Evolutionary conservation across 2,797 vertebrate genomes (phyloP), one percentile per base, ranked within the genome.

Genomic region (Percopsis omiscomaycus): DNA sequence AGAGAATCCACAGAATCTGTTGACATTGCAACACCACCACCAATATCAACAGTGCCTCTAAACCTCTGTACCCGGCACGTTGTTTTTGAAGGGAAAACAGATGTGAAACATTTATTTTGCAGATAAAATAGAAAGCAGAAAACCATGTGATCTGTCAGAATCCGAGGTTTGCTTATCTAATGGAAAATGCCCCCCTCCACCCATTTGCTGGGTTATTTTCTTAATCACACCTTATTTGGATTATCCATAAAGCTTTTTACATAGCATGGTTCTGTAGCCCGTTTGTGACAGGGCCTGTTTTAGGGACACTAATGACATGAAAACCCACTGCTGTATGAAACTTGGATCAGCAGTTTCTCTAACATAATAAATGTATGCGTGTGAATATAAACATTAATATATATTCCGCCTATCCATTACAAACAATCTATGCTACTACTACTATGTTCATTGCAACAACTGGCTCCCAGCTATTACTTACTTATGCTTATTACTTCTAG

Each of bases 21-120:
- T 79, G 81, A 85, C 82, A 74, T 66, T 59, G 79, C 80, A 76
- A 55, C 55, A 66, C 67, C 55, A 61, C 71, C 64, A 52, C 50
- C 63, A 72, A 69, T 66, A 78, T 80, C 75, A 75, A 78, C 42
- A 30, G 51, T 54, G 68, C 78, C 77, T 78, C 82, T 83, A 57
- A 79, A 80, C 75, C 80, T 81, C 69, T 80, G 64, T 64, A 72
- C 63, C 62, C 48, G 73, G 74, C 50, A 64, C 73, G 79, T 74
- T 77, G 66, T 75, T 68, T 71, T 64, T 27, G 59, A 62, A 58
- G 45, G 48, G 56, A 16, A 53, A 2, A 49, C 9, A 12, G 45
- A 58, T 32, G 15, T 37, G 2, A 64, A 66, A 75, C 45, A 5
- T 51, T 67, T 66, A 44, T 54, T 75, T 73, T 69, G 54, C 29